These are phyloP conservation scores for Electrona antarctica DNA, from an alignment of 2,113 vertebrate genomes.

Conservation along the genomic window DNA sequence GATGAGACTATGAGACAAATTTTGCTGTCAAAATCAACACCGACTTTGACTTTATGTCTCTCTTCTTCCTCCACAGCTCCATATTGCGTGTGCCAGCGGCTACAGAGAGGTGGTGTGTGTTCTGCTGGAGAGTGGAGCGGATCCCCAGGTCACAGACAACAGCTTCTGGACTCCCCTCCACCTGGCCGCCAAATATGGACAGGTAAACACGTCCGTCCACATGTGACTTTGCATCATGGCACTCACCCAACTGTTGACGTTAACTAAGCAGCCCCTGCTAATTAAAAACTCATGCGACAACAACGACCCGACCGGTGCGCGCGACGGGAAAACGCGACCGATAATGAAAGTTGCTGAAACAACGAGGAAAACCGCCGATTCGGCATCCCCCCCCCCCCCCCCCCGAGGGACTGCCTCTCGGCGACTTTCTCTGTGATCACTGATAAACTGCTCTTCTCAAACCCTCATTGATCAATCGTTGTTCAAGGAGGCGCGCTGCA, in stretches of 20 bases:
- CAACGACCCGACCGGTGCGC: slow-evolving; percentile 22
- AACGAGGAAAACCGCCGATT: slow-evolving; percentile 45
- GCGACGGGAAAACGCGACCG: not conserved
- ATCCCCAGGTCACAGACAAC: slow-evolving; percentile 82
- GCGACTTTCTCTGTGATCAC: slow-evolving; percentile 23
- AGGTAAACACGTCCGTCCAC: slow-evolving; percentile 77
- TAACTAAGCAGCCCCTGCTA: not conserved
- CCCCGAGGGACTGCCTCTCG: slow-evolving; percentile 17
- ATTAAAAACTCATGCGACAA: slow-evolving; percentile 4
- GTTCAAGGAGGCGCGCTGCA: slow-evolving; percentile 8
- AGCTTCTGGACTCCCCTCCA: slow-evolving; percentile 92
- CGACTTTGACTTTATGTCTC: too few species aligned
- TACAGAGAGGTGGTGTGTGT: slow-evolving; percentile 86
- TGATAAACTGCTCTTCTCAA: slow-evolving; percentile 52
- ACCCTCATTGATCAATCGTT: slow-evolving; percentile 43
- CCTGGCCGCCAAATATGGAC: slow-evolving; percentile 92
- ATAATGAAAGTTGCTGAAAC: slow-evolving; percentile 29
- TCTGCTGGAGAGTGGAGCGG: slow-evolving; percentile 84
- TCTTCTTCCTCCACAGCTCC: slow-evolving; percentile 77
- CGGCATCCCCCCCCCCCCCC: slow-evolving; percentile 13
- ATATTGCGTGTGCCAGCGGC: slow-evolving; percentile 91
- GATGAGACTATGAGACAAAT: too few species aligned
- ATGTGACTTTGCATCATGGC: not conserved
- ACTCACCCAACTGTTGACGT: slow-evolving; percentile 11
- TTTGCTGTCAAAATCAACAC: too few species aligned